Base-by-base conservation (phyloP, 2,888 invertebrate genomes). In the Diarsia rubi region DNA sequence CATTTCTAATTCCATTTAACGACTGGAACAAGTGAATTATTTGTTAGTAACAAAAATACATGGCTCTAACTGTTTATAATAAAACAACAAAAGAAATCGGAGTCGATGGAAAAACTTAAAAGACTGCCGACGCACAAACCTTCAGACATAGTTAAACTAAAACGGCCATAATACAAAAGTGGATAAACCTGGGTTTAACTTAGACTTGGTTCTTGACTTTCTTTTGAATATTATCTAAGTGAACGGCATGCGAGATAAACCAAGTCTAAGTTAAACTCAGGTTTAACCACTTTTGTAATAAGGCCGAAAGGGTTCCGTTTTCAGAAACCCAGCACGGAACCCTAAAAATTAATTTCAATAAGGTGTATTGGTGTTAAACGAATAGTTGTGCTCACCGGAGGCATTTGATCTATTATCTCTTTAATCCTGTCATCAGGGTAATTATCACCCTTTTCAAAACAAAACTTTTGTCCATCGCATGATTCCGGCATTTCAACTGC, bases 401-500 rank as follows among this genome's bases (percentile, higher is more conserved):
- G 70, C 0, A 64, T 27, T 21, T 59, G 2, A 9, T 66, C n/a
- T 49, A 78, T 8, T 0, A 80, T 3, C 0, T 68, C 0, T 2
- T 66, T 64, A 49, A 85, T 44, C 5, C 1, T 45, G 1, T 62
- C 24, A 5, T n/a, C 21, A 27, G 75, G 75, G 21, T 75, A 75
- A 2, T 52, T 2, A 31, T 24, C 8, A 11, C 65, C 75, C 12
- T 65, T 44, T 2, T 73, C 75, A n/a, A 73, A 75, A 49, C 75
- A 75, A 21, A 16, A 75, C 0, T 0, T 65, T 44, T 16, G 1
- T 11, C 44, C 59, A 31, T 0, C 1, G 24, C 75, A 75, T 59
- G 74, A 59, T 21, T 5, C 0, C 3, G 75, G 75, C 75, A 75
- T 75, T 0, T 65, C 24, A 49, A 4, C 75, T 75, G 75, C 60